phyloP scores from a whole-genome alignment of 2,113 vertebrate species.

The Bos indicus region DNA sequence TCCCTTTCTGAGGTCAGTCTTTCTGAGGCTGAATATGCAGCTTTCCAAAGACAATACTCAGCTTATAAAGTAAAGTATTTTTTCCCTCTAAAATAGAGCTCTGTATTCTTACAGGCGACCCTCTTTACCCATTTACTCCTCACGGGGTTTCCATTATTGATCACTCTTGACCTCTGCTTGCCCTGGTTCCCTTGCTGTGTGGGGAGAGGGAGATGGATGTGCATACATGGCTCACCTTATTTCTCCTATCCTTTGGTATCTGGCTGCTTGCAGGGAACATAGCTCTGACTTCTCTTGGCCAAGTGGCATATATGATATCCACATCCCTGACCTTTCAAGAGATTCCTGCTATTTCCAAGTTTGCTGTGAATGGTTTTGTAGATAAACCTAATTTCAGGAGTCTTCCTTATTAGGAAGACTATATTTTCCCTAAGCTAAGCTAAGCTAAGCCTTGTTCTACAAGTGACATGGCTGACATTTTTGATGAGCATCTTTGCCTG shows the following conservation, averaged over 20 bases:
- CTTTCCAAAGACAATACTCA: neutral
- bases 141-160: neutral
- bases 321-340: neutral
- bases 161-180: neutral
- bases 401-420: neutral
- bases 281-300: neutral
- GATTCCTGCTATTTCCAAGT: neutral
- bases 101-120: neutral
- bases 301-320: neutral
- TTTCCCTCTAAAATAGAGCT: neutral
- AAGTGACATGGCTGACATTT: neutral
- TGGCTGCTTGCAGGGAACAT: neutral
- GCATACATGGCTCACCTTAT: accelerated
- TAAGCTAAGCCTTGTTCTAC: neutral
- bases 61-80: neutral
- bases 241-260: neutral
- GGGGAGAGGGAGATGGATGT: neutral
- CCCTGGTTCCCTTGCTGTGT: neutral
- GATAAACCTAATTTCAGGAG: neutral
- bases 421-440: neutral
- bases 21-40: conserved; percentile 10
- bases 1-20: neutral
- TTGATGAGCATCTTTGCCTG: neutral
- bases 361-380: neutral
- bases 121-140: neutral